phyloP scores from a whole-genome alignment of 2,888 invertebrate species.

The Lamellibrachia columna region DNA sequence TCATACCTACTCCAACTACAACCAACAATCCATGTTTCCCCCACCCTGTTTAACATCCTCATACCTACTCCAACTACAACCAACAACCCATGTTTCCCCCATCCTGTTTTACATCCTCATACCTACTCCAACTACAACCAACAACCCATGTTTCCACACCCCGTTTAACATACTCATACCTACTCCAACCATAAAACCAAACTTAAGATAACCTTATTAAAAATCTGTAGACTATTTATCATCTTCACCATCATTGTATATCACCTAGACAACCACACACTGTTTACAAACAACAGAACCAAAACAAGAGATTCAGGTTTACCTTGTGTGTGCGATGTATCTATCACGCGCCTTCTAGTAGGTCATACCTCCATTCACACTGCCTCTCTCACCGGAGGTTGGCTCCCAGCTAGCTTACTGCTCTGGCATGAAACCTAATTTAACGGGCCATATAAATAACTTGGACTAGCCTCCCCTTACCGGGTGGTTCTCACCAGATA shows the following conservation, averaged over 20 bases:
- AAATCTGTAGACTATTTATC: not conserved
- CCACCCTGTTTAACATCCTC: no score
- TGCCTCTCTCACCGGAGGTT: not conserved
- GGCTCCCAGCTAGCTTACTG: not conserved
- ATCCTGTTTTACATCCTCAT: no score
- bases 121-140: no score
- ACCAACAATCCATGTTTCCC: no score
- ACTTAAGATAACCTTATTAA: not conserved
- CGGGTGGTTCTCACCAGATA: not conserved
- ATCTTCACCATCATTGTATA: not conserved
- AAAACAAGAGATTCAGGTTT: not conserved
- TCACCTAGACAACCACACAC: not conserved
- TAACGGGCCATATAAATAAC: conserved; percentile 12
- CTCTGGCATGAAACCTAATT: not conserved
- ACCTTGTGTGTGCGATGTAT: not conserved
- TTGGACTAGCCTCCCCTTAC: not conserved
- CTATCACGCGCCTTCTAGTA: not conserved
- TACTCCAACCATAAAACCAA: not conserved
- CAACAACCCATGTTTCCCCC: no score
- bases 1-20: no score
- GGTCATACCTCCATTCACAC: not conserved
- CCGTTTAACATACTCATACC: no score
- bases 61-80: no score
- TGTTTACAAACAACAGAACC: conserved; percentile 1
- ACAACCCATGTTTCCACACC: no score